phyloP scores from a whole-genome alignment of 2,797 vertebrate genomes.

The Lerista edwardsae region DNA sequence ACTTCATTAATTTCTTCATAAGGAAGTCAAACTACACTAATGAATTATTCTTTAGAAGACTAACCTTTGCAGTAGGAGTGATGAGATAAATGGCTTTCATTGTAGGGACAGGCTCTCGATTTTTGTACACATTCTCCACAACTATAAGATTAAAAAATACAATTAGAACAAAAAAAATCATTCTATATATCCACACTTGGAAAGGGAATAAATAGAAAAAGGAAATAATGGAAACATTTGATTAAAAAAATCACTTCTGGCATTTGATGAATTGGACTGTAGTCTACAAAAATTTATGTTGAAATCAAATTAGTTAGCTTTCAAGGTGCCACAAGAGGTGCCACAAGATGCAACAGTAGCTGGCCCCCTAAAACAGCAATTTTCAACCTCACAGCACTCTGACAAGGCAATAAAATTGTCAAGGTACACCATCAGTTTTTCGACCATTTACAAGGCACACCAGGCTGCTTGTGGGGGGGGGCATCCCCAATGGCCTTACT shows the following conservation, averaged over 20 bases:
- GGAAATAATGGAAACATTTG: not conserved
- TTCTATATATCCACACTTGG: not conserved
- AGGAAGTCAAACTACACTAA: not conserved
- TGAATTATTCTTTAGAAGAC: constrained; percentile 51
- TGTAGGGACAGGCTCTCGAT: constrained; percentile 90
- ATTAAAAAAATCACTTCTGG: not conserved
- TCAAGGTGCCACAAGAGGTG: no score
- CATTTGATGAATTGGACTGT: no score
- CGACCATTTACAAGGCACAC: no score
- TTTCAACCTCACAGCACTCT: no score
- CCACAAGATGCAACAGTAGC: no score
- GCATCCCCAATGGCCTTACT: no score
- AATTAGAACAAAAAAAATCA: not conserved
- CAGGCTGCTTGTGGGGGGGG: no score
- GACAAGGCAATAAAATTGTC: not conserved
- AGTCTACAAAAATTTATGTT: no score
- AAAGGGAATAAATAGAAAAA: constrained; percentile 28
- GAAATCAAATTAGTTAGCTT: no score
- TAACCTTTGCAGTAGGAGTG: constrained; percentile 89
- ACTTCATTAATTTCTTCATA: not conserved
- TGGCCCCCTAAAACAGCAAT: no score
- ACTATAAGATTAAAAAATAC: constrained; percentile 76
- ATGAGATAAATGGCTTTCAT: constrained; percentile 98
- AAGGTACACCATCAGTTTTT: no score
- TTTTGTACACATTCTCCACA: constrained; percentile 95